Evolutionary conservation across 2,797 vertebrate species (phyloP).

Genomic region (Loris lydekkerianus): DNA sequence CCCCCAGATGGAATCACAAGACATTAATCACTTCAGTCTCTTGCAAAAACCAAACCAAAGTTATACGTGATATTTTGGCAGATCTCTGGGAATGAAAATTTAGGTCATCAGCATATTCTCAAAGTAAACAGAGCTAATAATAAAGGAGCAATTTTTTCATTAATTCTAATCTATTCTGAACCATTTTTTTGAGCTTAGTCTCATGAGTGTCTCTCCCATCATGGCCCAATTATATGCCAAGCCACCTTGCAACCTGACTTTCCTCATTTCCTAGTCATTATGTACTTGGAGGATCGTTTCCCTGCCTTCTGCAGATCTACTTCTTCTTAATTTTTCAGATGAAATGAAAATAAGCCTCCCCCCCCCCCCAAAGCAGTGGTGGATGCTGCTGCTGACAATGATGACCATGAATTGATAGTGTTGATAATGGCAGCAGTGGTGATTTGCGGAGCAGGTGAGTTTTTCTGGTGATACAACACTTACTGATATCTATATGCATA

Average conservation of each 20-base stretch:
- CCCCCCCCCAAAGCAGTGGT: not conserved
- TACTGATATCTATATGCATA: accelerated
- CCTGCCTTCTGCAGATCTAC: not conserved
- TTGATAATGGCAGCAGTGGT: not conserved
- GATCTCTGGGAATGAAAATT: not conserved
- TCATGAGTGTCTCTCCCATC: not conserved
- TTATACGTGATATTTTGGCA: accelerated
- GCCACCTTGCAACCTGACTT: too few relatives aligned
- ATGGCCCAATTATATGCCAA: not conserved
- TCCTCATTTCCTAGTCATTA: too few relatives aligned
- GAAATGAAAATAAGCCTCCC: not conserved
- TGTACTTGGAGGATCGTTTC: not conserved
- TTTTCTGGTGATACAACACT: not conserved
- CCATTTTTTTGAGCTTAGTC: not conserved
- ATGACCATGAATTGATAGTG: accelerated
- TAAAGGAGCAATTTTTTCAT: not conserved
- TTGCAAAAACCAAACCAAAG: not conserved
- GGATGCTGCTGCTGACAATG: too few relatives aligned
- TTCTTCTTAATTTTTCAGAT: not conserved
- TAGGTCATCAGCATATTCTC: not conserved
- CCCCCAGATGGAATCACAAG: not conserved
- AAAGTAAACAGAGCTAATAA: not conserved
- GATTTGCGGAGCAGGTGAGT: not conserved
- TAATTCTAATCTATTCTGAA: not conserved
- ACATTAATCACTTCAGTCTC: not conserved